These are phyloP conservation scores for Rallus crepitans DNA, from an alignment of 2,797 vertebrate species.

Conservation along the genomic window DNA sequence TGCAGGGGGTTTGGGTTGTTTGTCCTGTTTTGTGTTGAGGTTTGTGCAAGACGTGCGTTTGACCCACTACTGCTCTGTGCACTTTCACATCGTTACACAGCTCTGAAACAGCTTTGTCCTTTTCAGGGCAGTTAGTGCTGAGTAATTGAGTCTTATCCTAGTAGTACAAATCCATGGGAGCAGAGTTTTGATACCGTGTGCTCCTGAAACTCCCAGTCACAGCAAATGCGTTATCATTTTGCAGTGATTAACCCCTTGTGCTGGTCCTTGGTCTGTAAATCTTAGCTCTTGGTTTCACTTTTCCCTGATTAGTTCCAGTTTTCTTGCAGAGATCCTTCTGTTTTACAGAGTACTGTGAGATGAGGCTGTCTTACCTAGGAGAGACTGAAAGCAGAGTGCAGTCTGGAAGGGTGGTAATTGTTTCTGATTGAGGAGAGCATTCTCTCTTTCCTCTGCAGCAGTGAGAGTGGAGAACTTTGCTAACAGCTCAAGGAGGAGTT, in stretches of 20 bases:
- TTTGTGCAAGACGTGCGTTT: background rate
- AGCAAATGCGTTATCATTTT: background rate
- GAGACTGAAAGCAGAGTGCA: background rate
- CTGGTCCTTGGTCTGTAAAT: background rate
- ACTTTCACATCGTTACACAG: background rate
- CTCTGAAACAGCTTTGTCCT: conserved; percentile 5
- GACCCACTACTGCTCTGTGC: background rate
- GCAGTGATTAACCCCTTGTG: background rate
- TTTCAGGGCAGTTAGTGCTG: background rate
- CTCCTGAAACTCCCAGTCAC: background rate
- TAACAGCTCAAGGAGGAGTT: background rate
- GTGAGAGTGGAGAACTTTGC: background rate
- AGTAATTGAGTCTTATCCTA: conserved; percentile 1
- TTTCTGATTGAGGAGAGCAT: background rate
- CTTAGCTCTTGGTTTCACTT: background rate
- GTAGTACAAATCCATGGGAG: background rate
- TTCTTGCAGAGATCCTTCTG: background rate
- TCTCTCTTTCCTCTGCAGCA: background rate
- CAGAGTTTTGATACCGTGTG: background rate
- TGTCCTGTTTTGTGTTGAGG: background rate
- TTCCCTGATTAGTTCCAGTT: background rate
- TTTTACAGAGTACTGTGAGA: background rate
- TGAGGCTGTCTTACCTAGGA: background rate
- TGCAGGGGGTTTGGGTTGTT: fast-evolving
- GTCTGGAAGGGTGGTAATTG: background rate